Base-by-base conservation (phyloP, 2,797 vertebrate genomes). In the Streptopelia turtur region DNA sequence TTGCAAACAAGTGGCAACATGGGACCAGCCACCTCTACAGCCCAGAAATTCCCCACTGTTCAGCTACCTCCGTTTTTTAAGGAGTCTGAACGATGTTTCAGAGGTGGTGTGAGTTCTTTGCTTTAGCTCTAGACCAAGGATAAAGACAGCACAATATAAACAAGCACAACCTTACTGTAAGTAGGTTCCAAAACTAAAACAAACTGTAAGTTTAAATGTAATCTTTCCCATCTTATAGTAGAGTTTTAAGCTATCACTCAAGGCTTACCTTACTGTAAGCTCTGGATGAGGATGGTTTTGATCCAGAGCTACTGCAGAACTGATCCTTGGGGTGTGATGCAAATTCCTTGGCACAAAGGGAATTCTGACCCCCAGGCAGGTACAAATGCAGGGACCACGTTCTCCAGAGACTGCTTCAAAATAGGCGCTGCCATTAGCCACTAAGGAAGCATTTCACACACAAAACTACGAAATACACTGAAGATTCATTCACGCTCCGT, bases 371-470 rank as follows among this genome's bases (percentile, higher is more conserved):
- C 27, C 33, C 27, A 5, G 4, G 16, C 11, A 30, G 61, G 23
- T 7, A 13, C 2, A 3, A 45, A n/a, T 0, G 4, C 47, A 14
- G 23, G 0, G 0, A 14, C 21, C 4, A 5, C 3, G 15, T 6
- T 60, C 24, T 30, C 37, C 37, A 52, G 30, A 3, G 52, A 22
- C 20, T 10, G 50, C 45, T 11, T 23, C 21, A 23, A 35, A 84
- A 31, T 53, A 24, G 13, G 7, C 1, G 1, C 75, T 47, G 43
- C 60, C 14, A 0, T 16, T 10, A 17, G n/a, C 49, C 18, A 7
- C 30, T 1, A 4, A 1, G 2, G 39, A 21, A 17, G 1, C 9
- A 31, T 9, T 70, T 83, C 72, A 53, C 66, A 16, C 0, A 9
- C 47, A 17, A 5, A 63, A 64, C 37, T 21, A 84, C 3, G 27